phyloP scores from a whole-genome alignment of 2,888 invertebrate genomes.

The Caenorhabditis sulstoni region DNA sequence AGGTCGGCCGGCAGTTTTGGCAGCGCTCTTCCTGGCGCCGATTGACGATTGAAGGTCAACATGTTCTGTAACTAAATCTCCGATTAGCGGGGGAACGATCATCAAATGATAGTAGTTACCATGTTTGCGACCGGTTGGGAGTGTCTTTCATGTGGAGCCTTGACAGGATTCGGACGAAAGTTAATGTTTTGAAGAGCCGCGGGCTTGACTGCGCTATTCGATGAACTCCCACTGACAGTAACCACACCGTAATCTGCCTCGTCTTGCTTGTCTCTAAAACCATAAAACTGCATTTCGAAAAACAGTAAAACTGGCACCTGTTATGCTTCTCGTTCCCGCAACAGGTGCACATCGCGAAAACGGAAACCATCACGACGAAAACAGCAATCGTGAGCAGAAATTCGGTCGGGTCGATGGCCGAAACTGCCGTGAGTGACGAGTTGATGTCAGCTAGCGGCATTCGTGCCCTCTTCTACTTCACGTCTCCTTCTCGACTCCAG shows the following conservation, averaged over 20 bases:
- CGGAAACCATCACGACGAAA: constrained; percentile 55
- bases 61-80: constrained; percentile 40
- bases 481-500: constrained; percentile 17
- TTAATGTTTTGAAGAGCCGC: constrained; percentile 46
- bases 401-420: constrained; percentile 44
- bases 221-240: constrained; percentile 40
- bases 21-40: constrained; percentile 66
- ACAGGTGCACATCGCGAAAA: constrained; percentile 60
- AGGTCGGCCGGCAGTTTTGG: constrained; percentile 67
- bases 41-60: constrained; percentile 52
- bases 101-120: constrained; percentile 26
- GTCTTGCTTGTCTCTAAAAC: constrained; percentile 52
- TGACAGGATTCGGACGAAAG: constrained; percentile 44
- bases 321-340: constrained; percentile 48
- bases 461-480: constrained; percentile 21
- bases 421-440: constrained; percentile 36
- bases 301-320: constrained; percentile 26
- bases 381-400: constrained; percentile 53
- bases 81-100: constrained; percentile 5
- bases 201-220: constrained; percentile 18
- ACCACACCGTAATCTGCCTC: constrained; percentile 56
- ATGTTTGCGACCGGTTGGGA: constrained; percentile 59
- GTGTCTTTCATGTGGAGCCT: constrained; percentile 55
- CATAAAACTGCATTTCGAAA: not conserved
- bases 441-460: constrained; percentile 58